Base-by-base conservation (phyloP, 2,888 invertebrate species). In the Alloplasta piceator region DNA sequence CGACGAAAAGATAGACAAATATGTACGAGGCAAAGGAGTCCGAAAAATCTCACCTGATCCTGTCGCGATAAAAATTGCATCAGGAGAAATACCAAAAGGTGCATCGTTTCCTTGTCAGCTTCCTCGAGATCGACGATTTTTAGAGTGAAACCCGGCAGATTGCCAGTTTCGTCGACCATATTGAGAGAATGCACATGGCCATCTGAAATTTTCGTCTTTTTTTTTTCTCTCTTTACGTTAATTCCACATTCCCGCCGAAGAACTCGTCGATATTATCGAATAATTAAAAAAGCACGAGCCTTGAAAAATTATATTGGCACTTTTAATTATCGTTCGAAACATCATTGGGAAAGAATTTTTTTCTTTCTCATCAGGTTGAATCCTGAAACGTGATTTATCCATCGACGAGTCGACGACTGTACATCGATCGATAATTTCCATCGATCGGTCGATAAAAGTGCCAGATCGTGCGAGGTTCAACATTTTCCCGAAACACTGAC, bases 71-170 rank as follows among this genome's bases (percentile, higher is more conserved):
- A 94, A 92, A 98, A 99, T 93, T 98, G 98, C 97, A 99, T 98
- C 10, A 99, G 94, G n/a, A 99, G 94, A 87, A 98, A 98, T 9
- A 99, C 97, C 48, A 99, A 93, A 38, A 99, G 93, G 91, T 99
- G 98, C 87, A 98, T 97, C 0, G 99, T 99, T 92, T 99, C 98
- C 85, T 97, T 95, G 90, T 99, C 99, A 0, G 97, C 96, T 90
- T 98, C 98, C 90, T 99, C 98, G 66, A 98, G 93, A 89, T 99
- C 99, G 82, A 98, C 96, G 1, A 98, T 96, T 89, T 97, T 95
- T 82, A 98, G 97, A 52, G 98, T 94, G 80, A 97, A 95, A 1
- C 95, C 95, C 39, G 96, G 94, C 48, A 97, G 93, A 89, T 97
- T 95, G 74, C 95, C 95, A 7, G 91, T 89, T 86, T 95, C 95